Base-by-base conservation (phyloP, 2,113 vertebrate genomes). In the Aldabrachelys gigantea region DNA sequence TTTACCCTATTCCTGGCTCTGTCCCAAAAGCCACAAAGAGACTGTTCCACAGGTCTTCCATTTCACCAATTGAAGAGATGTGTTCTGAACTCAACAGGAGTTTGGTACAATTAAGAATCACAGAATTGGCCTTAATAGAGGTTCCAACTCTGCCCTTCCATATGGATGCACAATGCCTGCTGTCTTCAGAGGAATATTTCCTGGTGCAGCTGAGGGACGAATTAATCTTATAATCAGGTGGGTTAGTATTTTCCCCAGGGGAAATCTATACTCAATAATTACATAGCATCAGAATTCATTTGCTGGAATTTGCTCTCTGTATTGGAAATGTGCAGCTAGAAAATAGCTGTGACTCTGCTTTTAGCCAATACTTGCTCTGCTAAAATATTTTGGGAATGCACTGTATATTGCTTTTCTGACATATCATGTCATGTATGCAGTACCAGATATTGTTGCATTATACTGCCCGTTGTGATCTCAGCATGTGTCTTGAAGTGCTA, bases 11-110 rank as follows among this genome's bases (percentile, higher is more conserved):
- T 96, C 80, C 50, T 87, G 80, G 87, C 72, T 89, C n/a, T 91
- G 76, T 89, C 84, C 78, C 81, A 92, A 87, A 89, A 93, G 83
- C 81, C 89, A 19, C 3, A 76, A 84, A 78, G 22, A 94, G 89
- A 89, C 35, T 80, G 5, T 52, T 94, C 91, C 82, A 35, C 72
- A 1, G 0, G 2, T 85, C 94, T 85, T 87, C 79, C 78, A 4
- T 86, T 96, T 93, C 89, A 82, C 57, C 75, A 78, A 27, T 81
- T 89, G 35, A 57, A 84, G 31, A 80, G 65, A 86, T 90, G 90
- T 89, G 44, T 29, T 75, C 49, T 80, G 83, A 82, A 89, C 92
- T 53, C 87, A 87, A 3, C 1, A 57, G 49, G 57, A 92, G 93
- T 95, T 89, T 78, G 12, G 75, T 47, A 8, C 41, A 47, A 44